Evolutionary conservation across 1,140 invertebrate species (phyloP).

Genomic region (Luehdorfia chinensis): DNA sequence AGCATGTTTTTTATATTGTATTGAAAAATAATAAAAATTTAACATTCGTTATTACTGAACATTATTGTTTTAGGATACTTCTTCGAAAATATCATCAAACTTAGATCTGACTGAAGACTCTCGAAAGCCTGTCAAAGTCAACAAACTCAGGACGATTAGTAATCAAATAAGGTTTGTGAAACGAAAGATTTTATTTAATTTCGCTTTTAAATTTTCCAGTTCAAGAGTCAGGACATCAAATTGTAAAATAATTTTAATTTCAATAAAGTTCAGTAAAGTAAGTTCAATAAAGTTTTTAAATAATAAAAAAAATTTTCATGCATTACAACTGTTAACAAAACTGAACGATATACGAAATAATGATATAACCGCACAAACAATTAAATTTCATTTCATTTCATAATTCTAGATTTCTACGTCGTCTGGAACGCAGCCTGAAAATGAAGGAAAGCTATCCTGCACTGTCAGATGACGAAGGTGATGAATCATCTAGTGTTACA

Average conservation of each 20-base stretch:
- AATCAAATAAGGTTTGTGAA: constrained; percentile 81
- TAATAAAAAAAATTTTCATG: too few relatives aligned
- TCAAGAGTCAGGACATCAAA: too few relatives aligned
- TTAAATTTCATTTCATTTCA: background rate
- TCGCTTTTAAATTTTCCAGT: background rate
- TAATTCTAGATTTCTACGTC: constrained; percentile 61
- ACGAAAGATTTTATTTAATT: background rate
- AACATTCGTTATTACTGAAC: too few relatives aligned
- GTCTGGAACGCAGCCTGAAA: constrained; percentile 80
- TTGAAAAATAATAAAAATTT: too few relatives aligned
- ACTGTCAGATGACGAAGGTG: constrained; percentile 78
- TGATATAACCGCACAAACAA: too few relatives aligned
- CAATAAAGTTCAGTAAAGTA: too few relatives aligned
- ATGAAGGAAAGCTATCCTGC: constrained; percentile 76
- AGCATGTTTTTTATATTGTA: background rate
- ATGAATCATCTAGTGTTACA: constrained; percentile 77
- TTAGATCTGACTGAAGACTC: constrained; percentile 68
- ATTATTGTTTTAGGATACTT: constrained; percentile 68
- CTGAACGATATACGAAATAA: too few relatives aligned
- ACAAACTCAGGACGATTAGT: constrained; percentile 81
- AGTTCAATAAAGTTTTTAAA: too few relatives aligned
- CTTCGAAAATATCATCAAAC: constrained; percentile 72
- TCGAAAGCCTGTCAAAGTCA: constrained; percentile 78
- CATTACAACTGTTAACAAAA: too few relatives aligned
- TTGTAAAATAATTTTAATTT: too few relatives aligned